These are phyloP conservation scores for Chromobotia macracanthus DNA, from an alignment of 2,797 vertebrate species.

Conservation along the genomic window DNA sequence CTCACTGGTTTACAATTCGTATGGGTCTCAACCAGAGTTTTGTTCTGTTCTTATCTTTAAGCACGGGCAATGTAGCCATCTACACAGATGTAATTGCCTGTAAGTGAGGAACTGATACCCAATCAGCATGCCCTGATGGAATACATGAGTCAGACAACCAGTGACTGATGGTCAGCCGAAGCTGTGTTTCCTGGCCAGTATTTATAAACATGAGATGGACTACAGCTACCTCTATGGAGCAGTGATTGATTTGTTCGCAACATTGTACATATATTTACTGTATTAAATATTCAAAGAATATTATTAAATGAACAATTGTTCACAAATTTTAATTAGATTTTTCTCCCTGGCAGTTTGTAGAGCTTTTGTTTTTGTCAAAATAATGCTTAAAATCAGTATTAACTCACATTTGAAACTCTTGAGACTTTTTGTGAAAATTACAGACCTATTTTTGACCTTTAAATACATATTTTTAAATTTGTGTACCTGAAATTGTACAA, in stretches of 20 bases:
- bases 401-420: conserved; percentile 5
- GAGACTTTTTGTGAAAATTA: neutral
- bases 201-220: neutral
- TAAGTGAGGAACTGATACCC: conserved; percentile 31
- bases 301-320: neutral
- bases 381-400: conserved; percentile 32
- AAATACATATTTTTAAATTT: conserved; percentile 16
- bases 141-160: conserved; percentile 20
- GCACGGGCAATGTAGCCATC: conserved; percentile 67
- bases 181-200: neutral
- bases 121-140: conserved; percentile 19
- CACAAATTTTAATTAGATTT: conserved; percentile 1
- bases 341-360: neutral
- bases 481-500: conserved; percentile 38
- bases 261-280: conserved; percentile 9
- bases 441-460: conserved; percentile 32
- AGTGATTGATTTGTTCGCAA: conserved; percentile 1
- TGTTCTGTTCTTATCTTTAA: conserved; percentile 73
- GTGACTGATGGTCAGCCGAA: conserved; percentile 21
- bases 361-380: neutral
- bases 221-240: conserved; percentile 7
- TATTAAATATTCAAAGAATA: conserved; percentile 5
- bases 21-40: conserved; percentile 59
- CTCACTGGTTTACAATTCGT: conserved; percentile 42
- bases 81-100: conserved; percentile 31